Conservation (phyloP, 2,888 invertebrate species). For the Melanargia galathea region DNA sequence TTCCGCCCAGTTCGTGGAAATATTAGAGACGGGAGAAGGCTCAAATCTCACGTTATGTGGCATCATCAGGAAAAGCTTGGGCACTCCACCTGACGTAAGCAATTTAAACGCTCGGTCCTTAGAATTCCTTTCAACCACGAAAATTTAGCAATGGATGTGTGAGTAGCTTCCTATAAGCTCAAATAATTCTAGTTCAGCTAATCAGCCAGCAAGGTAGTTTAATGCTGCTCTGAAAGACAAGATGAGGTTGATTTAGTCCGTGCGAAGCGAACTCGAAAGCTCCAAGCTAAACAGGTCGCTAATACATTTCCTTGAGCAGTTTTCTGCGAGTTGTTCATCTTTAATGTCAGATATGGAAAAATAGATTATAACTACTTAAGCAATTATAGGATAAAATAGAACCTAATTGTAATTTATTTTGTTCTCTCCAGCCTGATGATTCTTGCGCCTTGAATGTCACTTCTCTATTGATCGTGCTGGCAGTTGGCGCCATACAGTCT, state of each 20-base stretch:
- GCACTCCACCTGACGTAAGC: constrained; percentile 43
- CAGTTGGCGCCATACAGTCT: constrained; percentile 54
- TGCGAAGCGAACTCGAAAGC: too few species aligned
- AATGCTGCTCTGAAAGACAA: too few species aligned
- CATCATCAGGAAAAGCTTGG: constrained; percentile 49
- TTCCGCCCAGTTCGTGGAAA: constrained; percentile 58
- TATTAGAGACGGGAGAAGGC: constrained; percentile 56
- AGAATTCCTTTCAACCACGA: neutral
- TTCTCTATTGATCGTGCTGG: constrained; percentile 58
- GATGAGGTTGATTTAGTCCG: too few species aligned
- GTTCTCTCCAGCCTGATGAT: constrained; percentile 49
- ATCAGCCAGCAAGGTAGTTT: too few species aligned
- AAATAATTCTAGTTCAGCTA: neutral
- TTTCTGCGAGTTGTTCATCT: too few species aligned
- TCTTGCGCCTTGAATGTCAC: constrained; percentile 59
- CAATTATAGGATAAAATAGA: too few species aligned
- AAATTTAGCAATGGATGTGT: neutral
- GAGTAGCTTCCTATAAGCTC: neutral
- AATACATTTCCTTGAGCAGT: too few species aligned
- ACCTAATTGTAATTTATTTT: too few species aligned
- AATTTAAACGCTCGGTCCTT: neutral
- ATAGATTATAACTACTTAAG: too few species aligned
- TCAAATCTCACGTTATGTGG: constrained; percentile 57
- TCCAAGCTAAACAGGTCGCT: too few species aligned
- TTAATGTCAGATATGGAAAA: too few species aligned